Conservation (phyloP, 1,140 invertebrate species). For the Aricia agestis region DNA sequence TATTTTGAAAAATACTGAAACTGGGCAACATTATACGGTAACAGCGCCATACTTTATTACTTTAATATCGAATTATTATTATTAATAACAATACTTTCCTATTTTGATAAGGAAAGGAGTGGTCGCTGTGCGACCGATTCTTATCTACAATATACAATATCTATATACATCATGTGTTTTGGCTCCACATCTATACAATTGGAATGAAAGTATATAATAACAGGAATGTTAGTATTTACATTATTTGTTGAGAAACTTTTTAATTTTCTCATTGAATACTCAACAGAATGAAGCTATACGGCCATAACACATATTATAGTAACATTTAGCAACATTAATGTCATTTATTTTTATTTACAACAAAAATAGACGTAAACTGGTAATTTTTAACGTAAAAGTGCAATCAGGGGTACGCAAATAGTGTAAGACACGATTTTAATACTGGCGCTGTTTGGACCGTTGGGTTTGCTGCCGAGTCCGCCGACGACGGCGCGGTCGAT, state of each 20-base stretch:
- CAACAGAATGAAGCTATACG: constrained; percentile 61
- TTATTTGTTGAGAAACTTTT: constrained; percentile 37
- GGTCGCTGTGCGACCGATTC: constrained; percentile 62
- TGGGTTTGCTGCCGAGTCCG: constrained; percentile 55
- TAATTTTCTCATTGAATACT: constrained; percentile 38
- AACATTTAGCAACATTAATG: constrained; percentile 54
- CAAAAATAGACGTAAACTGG: constrained; percentile 30
- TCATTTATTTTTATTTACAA: constrained; percentile 62
- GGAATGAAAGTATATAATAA: constrained; percentile 69
- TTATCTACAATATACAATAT: constrained; percentile 66
- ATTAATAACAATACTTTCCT: constrained; percentile 29
- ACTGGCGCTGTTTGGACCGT: constrained; percentile 29
- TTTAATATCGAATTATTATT: constrained; percentile 11
- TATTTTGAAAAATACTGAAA: not conserved
- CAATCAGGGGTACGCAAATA: constrained; percentile 46
- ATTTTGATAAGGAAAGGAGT: constrained; percentile 22
- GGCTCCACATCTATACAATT: constrained; percentile 57
- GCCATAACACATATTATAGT: constrained; percentile 40
- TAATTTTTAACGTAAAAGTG: constrained; percentile 51
- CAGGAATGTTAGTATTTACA: constrained; percentile 71
- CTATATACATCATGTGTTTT: constrained; percentile 69
- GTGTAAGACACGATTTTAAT: constrained; percentile 40
- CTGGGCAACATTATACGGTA: constrained; percentile 33
- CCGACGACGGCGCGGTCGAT: constrained; percentile 59
- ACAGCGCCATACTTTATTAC: constrained; percentile 40